Conservation (phyloP, 92 coral and sea anemone species). For the Isaurus tuberculatus region DNA sequence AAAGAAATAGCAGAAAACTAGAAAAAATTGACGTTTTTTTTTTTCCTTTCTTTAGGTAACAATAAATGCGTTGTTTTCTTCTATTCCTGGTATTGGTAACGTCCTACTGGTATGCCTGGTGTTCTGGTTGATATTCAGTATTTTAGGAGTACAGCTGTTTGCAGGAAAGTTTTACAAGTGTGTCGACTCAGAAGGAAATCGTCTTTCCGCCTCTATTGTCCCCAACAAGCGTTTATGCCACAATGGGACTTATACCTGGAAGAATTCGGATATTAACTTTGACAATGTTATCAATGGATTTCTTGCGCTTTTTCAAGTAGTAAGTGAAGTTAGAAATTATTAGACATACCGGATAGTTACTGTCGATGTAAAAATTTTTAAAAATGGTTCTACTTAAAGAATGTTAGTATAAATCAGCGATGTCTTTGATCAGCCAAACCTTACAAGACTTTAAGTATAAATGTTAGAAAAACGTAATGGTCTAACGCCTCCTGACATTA, state of each 20-base stretch:
- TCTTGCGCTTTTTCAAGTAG: conserved; percentile 93
- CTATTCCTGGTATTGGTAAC: conserved; percentile 94
- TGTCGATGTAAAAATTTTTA: background rate
- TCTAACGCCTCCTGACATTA: too few species aligned
- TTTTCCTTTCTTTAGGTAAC: conserved; percentile 66
- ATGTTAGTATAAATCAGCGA: too few species aligned
- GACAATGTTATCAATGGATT: conserved; percentile 91
- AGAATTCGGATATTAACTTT: conserved; percentile 88
- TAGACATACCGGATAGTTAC: background rate
- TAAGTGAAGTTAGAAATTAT: conserved; percentile 31
- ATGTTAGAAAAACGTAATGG: too few species aligned
- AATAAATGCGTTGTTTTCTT: conserved; percentile 85
- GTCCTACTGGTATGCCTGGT: conserved; percentile 90
- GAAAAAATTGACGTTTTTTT: background rate
- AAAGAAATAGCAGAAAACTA: background rate
- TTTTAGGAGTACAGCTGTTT: conserved; percentile 97
- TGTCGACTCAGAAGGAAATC: conserved; percentile 66
- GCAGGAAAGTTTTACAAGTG: conserved; percentile 97
- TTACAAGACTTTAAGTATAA: too few species aligned
- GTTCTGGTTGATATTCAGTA: conserved; percentile 97
- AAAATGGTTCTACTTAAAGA: background rate
- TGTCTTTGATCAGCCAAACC: too few species aligned
- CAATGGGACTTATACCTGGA: conserved; percentile 77
- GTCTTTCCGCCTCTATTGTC: conserved; percentile 64
- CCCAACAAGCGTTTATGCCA: conserved; percentile 76